Conservation (phyloP, 2,797 vertebrate genomes). For the Chiloscyllium punctatum region DNA sequence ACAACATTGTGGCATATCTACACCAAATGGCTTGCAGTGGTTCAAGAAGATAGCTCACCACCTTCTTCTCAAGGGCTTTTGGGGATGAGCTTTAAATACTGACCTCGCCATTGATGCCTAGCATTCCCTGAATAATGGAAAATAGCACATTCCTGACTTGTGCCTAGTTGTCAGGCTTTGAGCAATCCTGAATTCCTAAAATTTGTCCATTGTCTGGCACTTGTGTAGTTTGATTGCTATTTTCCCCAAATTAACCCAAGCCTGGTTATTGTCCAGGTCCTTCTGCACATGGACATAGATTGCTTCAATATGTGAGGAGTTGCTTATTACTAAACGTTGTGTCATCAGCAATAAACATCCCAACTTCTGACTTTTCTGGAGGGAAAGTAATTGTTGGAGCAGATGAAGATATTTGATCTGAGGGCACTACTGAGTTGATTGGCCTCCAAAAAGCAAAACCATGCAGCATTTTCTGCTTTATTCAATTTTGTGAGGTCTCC, state of each 20-base stretch:
- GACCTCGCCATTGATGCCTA: too few species aligned
- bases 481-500: background rate
- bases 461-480: background rate
- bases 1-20: too few species aligned
- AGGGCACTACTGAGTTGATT: background rate
- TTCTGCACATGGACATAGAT: background rate
- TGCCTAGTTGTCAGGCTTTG: too few species aligned
- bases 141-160: too few species aligned
- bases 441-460: background rate
- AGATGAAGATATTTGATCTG: background rate
- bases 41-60: too few species aligned
- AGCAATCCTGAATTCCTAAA: too few species aligned
- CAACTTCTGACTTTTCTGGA: background rate
- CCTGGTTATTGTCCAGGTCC: background rate
- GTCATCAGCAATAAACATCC: background rate
- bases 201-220: background rate
- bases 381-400: background rate
- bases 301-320: background rate
- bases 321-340: background rate
- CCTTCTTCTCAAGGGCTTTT: too few species aligned
- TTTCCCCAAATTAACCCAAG: background rate
- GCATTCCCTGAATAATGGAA: too few species aligned
- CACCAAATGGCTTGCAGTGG: too few species aligned
- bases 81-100: too few species aligned
- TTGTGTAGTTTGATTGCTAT: too few species aligned